These are phyloP conservation scores for Penaeus japonicus DNA, from an alignment of 1,140 invertebrate genomes.

Conservation along the genomic window DNA sequence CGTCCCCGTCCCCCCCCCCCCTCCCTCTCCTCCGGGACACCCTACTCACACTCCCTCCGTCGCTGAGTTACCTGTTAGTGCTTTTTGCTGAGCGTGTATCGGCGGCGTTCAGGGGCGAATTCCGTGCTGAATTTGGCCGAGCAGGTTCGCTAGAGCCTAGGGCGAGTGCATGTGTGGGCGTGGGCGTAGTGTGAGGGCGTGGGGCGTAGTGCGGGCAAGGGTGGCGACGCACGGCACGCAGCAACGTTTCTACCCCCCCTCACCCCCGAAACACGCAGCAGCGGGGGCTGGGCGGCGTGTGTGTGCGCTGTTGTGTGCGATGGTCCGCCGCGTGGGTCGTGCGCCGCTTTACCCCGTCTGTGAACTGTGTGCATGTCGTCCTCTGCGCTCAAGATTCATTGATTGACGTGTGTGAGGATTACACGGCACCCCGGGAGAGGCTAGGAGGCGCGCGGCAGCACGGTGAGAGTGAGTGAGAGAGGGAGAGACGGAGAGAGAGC, in stretches of 20 bases:
- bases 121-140: too few species aligned
- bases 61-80: too few species aligned
- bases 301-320: neutral
- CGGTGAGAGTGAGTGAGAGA: slow-evolving; percentile 36
- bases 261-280: too few species aligned
- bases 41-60: too few species aligned
- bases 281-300: neutral
- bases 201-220: neutral
- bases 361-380: neutral
- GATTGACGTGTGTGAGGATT: slow-evolving; percentile 57
- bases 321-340: neutral
- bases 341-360: too few species aligned
- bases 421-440: slow-evolving; percentile 56
- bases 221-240: too few species aligned
- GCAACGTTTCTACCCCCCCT: too few species aligned
- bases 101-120: too few species aligned
- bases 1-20: neutral
- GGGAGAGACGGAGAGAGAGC: slow-evolving; percentile 13
- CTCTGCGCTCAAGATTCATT: slow-evolving; percentile 49
- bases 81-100: too few species aligned
- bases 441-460: slow-evolving; percentile 54
- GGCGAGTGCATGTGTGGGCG: neutral
- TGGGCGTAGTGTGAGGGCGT: neutral
- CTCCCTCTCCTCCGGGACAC: neutral
- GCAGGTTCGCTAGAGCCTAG: too few species aligned